Evolutionary conservation across 1,140 invertebrate species (phyloP).

Genomic region (Coptotermes formosanus): DNA sequence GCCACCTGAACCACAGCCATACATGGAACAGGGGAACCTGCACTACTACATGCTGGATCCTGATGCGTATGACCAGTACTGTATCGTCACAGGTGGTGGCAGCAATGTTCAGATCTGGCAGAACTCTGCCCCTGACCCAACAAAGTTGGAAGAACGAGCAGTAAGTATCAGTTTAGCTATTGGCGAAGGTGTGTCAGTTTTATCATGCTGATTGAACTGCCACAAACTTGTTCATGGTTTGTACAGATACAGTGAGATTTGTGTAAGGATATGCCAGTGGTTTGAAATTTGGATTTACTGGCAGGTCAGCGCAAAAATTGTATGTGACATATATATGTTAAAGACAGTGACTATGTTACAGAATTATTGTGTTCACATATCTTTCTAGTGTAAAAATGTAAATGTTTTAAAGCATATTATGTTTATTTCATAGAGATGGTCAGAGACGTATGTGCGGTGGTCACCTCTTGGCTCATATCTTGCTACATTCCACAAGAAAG

Average conservation of each 20-base stretch:
- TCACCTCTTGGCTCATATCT: slow-evolving; percentile 96
- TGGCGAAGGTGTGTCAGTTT: not conserved
- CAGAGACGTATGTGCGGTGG: slow-evolving; percentile 94
- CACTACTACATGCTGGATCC: slow-evolving; percentile 89
- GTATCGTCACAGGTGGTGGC: slow-evolving; percentile 79
- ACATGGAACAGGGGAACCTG: slow-evolving; percentile 84
- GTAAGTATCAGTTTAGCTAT: slow-evolving; percentile 53
- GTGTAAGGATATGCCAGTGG: no score
- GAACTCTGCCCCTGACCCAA: slow-evolving; percentile 86
- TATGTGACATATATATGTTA: no score
- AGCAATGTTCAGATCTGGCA: slow-evolving; percentile 79
- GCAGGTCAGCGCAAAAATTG: no score
- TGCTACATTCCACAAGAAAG: slow-evolving; percentile 91
- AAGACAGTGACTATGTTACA: no score
- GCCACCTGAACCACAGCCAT: slow-evolving; percentile 81
- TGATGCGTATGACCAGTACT: slow-evolving; percentile 94
- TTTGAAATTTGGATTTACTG: no score
- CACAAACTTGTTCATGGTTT: no score
- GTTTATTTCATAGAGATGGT: slow-evolving; percentile 71
- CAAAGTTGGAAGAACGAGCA: slow-evolving; percentile 75
- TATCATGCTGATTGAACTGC: no score
- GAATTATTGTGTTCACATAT: no score
- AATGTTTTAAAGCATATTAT: not conserved
- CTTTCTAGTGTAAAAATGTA: not conserved
- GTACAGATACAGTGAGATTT: no score